phyloP scores from a whole-genome alignment of 1,140 invertebrate species.

The Drosophila busckii region DNA sequence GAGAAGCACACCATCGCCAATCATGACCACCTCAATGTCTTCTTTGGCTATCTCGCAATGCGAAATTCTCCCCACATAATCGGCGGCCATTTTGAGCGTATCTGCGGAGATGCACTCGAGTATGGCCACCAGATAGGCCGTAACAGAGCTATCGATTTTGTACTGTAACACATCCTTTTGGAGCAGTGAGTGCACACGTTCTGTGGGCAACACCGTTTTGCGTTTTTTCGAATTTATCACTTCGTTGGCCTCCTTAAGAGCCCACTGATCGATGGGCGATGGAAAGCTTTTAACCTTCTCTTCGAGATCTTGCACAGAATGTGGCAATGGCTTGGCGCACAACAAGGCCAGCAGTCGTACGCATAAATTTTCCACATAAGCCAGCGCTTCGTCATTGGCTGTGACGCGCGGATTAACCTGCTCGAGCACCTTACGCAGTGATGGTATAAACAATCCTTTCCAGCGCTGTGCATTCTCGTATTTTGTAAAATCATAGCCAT shows the following conservation, averaged over 20 bases:
- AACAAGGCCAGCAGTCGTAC: slow-evolving; percentile 92
- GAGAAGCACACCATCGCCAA: slow-evolving; percentile 96
- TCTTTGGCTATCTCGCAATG: slow-evolving; percentile 93
- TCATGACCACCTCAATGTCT: slow-evolving; percentile 98
- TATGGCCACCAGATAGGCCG: slow-evolving; percentile 94
- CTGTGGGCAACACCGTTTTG: slow-evolving; percentile 90
- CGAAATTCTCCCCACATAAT: slow-evolving; percentile 97
- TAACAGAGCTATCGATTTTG: slow-evolving; percentile 95
- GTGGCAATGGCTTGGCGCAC: slow-evolving; percentile 89
- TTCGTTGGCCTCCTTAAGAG: slow-evolving; percentile 91
- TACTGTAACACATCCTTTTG: slow-evolving; percentile 97
- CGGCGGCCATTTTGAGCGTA: slow-evolving; percentile 96
- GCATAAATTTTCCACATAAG: slow-evolving; percentile 95
- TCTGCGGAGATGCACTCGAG: slow-evolving; percentile 97
- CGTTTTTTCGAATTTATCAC: slow-evolving; percentile 92
- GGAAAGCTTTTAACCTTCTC: slow-evolving; percentile 96
- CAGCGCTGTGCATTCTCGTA: slow-evolving; percentile 93
- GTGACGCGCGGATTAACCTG: slow-evolving; percentile 93
- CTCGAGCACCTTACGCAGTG: slow-evolving; percentile 90
- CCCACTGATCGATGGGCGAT: slow-evolving; percentile 95
- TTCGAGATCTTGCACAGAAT: slow-evolving; percentile 92
- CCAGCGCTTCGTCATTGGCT: slow-evolving; percentile 93
- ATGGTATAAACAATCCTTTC: slow-evolving; percentile 91
- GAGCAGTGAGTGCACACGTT: slow-evolving; percentile 93
- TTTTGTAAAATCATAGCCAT: slow-evolving; percentile 91